These are phyloP conservation scores for Eurypyga helias DNA, from an alignment of 2,113 vertebrate species.

Conservation along the genomic window DNA sequence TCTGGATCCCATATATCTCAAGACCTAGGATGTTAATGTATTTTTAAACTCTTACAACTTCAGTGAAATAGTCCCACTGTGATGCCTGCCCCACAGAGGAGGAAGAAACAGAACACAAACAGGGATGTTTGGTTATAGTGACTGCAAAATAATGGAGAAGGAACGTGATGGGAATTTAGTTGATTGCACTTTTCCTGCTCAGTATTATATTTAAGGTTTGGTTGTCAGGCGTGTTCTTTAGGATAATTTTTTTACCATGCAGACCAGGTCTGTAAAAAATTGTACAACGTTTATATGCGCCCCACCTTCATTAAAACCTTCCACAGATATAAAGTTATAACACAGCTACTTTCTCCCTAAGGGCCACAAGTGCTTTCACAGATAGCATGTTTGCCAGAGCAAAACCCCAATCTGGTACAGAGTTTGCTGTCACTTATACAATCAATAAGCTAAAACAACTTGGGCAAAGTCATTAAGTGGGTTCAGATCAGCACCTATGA, in stretches of 20 bases:
- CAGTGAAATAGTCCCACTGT: neutral
- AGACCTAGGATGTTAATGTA: neutral
- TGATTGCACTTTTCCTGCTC: neutral
- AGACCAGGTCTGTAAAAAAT: neutral
- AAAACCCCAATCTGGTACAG: neutral
- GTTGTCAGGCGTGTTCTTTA: neutral
- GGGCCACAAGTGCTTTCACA: neutral
- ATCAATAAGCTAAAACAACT: neutral
- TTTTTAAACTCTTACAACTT: neutral
- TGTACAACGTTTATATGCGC: neutral
- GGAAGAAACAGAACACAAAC: neutral
- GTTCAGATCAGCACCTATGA: neutral
- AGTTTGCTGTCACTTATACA: accelerated
- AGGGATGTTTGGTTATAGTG: neutral
- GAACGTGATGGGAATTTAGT: neutral
- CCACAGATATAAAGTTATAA: neutral
- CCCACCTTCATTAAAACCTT: neutral
- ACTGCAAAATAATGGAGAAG: neutral
- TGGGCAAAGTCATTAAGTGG: neutral
- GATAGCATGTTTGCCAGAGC: neutral
- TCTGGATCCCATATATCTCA: neutral
- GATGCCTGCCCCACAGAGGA: accelerated
- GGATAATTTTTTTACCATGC: neutral
- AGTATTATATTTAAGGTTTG: neutral
- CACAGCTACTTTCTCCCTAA: neutral